These are phyloP conservation scores for Morphnarchus princeps DNA, from an alignment of 2,113 vertebrate genomes.

Conservation along the genomic window DNA sequence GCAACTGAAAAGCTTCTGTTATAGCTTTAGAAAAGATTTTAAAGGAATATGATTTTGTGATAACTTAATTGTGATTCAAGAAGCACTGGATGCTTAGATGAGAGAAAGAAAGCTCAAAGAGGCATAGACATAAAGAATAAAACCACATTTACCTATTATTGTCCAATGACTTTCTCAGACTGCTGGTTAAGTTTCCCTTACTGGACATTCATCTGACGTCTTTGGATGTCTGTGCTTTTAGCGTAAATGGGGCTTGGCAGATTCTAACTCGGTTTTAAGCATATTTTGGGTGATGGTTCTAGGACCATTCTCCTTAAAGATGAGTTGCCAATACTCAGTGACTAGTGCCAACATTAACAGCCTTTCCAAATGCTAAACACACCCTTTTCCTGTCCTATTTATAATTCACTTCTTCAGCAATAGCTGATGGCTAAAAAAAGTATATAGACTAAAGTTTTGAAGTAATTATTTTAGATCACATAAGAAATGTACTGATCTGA, in stretches of 20 bases:
- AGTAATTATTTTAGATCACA: neutral
- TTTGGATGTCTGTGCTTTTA: neutral
- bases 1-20: neutral
- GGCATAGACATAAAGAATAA: neutral
- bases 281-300: neutral
- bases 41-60: neutral
- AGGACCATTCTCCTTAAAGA: neutral
- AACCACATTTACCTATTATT: neutral
- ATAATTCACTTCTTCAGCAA: neutral
- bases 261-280: neutral
- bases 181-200: neutral
- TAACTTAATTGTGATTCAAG: neutral
- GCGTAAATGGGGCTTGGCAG: neutral
- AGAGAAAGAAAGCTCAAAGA: neutral
- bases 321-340: neutral
- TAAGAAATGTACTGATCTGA: neutral
- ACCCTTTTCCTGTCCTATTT: neutral
- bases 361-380: neutral
- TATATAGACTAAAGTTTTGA: neutral
- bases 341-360: neutral
- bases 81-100: neutral
- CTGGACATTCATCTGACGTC: neutral
- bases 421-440: neutral
- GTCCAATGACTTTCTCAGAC: neutral
- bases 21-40: neutral